phyloP scores from a whole-genome alignment of 35 echinoderm and acorn worm species.

The Hemicentrotus pulcherrimus region DNA sequence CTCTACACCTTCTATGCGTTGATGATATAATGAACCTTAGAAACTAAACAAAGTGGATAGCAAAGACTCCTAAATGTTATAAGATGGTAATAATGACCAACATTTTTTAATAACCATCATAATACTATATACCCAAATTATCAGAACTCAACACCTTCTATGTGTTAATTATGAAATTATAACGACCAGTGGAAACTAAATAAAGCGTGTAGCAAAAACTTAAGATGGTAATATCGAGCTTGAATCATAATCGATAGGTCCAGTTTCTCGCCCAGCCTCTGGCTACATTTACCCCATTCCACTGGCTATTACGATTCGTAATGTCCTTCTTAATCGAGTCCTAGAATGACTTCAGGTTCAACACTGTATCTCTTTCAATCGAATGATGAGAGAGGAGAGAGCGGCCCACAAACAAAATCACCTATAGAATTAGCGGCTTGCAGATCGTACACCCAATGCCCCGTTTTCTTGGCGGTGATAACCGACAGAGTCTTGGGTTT shows the following conservation, averaged over 20 bases:
- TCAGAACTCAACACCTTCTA: no score
- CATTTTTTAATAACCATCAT: no score
- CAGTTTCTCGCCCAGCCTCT: neutral
- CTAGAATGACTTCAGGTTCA: conserved; percentile 9
- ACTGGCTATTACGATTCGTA: neutral
- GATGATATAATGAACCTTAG: no score
- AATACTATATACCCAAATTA: no score
- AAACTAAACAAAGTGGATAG: no score
- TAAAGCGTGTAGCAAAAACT: neutral
- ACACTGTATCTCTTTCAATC: conserved; percentile 18
- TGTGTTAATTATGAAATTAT: neutral
- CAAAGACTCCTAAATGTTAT: no score
- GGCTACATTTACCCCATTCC: neutral
- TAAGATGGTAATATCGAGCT: neutral
- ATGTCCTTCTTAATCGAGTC: conserved; percentile 1
- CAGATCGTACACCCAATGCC: neutral
- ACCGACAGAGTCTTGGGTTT: neutral
- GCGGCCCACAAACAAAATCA: neutral
- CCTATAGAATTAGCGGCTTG: neutral
- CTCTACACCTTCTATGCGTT: no score
- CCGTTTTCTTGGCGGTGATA: conserved; percentile 9
- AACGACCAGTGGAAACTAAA: neutral
- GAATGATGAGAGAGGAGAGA: neutral
- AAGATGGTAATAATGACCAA: no score
- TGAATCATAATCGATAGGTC: neutral